phyloP scores from a whole-genome alignment of 2,888 invertebrate species.

The Boloria euphrosyne region DNA sequence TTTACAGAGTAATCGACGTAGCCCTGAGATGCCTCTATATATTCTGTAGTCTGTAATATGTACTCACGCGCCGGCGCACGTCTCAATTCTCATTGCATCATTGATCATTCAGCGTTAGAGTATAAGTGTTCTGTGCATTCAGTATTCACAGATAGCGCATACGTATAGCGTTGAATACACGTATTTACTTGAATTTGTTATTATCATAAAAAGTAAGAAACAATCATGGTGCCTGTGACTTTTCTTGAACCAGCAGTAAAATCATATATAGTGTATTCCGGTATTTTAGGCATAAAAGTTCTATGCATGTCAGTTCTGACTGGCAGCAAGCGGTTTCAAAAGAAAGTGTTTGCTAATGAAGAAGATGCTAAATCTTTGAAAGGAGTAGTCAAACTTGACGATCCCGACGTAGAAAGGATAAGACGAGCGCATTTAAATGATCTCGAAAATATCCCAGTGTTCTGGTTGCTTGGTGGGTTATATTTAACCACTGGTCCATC shows the following conservation, averaged over 20 bases:
- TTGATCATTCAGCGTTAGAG: no score
- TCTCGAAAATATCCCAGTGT: constrained; percentile 86
- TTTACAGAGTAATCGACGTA: no score
- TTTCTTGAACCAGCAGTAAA: constrained; percentile 54
- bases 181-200: neutral
- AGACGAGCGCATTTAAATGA: constrained; percentile 86
- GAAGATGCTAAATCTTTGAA: constrained; percentile 55
- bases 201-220: neutral
- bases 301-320: constrained; percentile 54
- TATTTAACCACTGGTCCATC: constrained; percentile 80
- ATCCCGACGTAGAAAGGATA: constrained; percentile 66
- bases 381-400: constrained; percentile 60
- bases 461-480: constrained; percentile 75
- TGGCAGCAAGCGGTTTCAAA: constrained; percentile 47
- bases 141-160: neutral
- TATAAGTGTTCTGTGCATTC: no score
- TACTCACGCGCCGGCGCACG: no score
- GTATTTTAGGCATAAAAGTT: constrained; percentile 56
- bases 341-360: constrained; percentile 63
- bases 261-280: constrained; percentile 56
- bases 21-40: no score
- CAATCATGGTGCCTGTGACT: constrained; percentile 47
- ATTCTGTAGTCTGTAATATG: no score
- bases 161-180: constrained; percentile 2
- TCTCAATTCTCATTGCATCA: no score